Percentiles rank a stretch among this genome's conserved stretches.
Evolutionary conservation across 2,113 vertebrate genomes (phyloP).

Genomic region (Tenebrosternarchus preto): DNA sequence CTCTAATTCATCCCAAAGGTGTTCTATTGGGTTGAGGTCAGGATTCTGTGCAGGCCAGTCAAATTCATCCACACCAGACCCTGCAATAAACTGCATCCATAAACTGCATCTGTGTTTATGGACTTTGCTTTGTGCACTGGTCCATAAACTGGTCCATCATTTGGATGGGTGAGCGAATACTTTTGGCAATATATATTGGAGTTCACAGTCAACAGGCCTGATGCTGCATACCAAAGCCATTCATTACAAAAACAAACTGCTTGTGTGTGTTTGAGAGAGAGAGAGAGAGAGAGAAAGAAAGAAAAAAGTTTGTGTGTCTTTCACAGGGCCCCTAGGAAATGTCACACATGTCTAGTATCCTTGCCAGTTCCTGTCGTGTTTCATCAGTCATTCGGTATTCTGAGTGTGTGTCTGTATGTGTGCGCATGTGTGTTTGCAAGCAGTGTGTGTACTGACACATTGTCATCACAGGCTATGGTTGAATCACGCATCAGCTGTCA

Average conservation of each 20-base stretch:
- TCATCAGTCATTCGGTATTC: constrained; percentile 18
- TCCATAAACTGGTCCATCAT: too few relatives aligned
- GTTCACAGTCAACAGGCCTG: neutral
- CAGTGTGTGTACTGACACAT: constrained; percentile 36
- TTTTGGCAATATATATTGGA: too few relatives aligned
- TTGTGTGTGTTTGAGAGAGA: neutral
- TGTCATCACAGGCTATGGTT: constrained; percentile 25
- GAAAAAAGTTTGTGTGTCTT: neutral
- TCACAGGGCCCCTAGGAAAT: constrained; percentile 1
- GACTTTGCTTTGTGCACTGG: too few relatives aligned
- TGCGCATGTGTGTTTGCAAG: constrained; percentile 1
- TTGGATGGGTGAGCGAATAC: too few relatives aligned
- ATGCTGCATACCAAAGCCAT: constrained; percentile 1
- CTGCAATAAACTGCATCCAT: too few relatives aligned
- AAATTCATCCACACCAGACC: too few relatives aligned
- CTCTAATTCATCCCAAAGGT: too few relatives aligned
- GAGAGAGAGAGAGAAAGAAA: neutral
- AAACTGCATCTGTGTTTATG: too few relatives aligned
- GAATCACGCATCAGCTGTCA: constrained; percentile 33
- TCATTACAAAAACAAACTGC: neutral
- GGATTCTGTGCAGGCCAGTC: too few relatives aligned
- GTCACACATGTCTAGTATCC: constrained; percentile 6
- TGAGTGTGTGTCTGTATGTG: neutral
- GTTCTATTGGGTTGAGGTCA: too few relatives aligned
- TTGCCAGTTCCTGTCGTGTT: constrained; percentile 24